Evolutionary conservation across 1,140 invertebrate species (phyloP).

Genomic region (Drosophila burlai): DNA sequence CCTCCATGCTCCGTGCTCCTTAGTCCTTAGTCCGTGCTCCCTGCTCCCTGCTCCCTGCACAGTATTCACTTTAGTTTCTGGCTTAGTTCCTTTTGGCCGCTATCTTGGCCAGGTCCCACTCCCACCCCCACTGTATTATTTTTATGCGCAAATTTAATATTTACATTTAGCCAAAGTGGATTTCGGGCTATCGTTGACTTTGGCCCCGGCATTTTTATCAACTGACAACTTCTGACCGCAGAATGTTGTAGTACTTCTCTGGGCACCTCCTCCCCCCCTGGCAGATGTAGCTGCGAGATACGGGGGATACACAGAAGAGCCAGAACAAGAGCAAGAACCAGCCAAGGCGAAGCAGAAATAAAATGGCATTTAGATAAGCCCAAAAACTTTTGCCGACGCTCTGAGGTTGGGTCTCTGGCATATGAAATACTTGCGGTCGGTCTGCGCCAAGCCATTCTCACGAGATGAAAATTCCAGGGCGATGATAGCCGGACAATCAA

Average conservation of each 20-base stretch:
- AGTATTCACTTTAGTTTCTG: slow-evolving; percentile 59
- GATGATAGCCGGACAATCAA: slow-evolving; percentile 18
- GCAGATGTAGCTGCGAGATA: slow-evolving; percentile 49
- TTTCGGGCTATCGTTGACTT: slow-evolving; percentile 65
- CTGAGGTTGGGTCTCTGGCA: neutral
- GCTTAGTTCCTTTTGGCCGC: slow-evolving; percentile 44
- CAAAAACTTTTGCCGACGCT: slow-evolving; percentile 40
- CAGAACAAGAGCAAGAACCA: slow-evolving; percentile 10
- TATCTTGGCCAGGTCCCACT: slow-evolving; percentile 4
- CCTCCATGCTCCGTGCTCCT: neutral
- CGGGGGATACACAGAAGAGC: slow-evolving; percentile 9
- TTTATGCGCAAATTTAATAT: slow-evolving; percentile 81
- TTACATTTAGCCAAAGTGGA: slow-evolving; percentile 79
- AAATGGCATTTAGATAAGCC: slow-evolving; percentile 79
- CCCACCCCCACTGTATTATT: slow-evolving; percentile 53
- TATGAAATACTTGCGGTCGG: slow-evolving; percentile 32
- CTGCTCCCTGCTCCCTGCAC: neutral
- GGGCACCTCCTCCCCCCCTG: neutral
- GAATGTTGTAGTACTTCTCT: slow-evolving; percentile 24
- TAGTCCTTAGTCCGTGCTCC: too few relatives aligned
- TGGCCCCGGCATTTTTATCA: slow-evolving; percentile 48
- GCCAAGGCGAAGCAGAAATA: slow-evolving; percentile 43
- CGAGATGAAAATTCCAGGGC: slow-evolving; percentile 26
- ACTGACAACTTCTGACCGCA: slow-evolving; percentile 56
- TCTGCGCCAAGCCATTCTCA: slow-evolving; percentile 6